Evolutionary conservation across 2,797 vertebrate species (phyloP).

Genomic region (Gorsachius magnificus): DNA sequence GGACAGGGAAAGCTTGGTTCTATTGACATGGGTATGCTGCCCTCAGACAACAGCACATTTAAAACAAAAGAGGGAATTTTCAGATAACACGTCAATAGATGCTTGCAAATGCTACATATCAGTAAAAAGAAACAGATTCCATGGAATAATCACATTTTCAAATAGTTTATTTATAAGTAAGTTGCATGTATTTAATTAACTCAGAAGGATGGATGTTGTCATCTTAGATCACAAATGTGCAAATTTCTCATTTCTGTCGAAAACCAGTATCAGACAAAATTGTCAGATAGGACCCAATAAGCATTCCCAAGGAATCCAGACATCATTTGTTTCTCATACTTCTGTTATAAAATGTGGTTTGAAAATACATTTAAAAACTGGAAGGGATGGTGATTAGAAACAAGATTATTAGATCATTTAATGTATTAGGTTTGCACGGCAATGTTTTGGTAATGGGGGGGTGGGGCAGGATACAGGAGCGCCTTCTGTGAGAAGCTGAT

Average conservation of each 20-base stretch:
- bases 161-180: not conserved
- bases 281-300: not conserved
- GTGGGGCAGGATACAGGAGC: not conserved
- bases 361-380: not conserved
- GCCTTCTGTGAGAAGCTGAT: too few species aligned
- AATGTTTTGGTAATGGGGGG: not conserved
- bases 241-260: not conserved
- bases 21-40: fast-evolving
- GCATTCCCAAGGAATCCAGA: not conserved
- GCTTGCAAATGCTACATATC: not conserved
- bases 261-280: not conserved
- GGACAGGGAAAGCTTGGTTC: not conserved
- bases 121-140: not conserved
- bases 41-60: not conserved
- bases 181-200: not conserved
- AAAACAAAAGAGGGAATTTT: not conserved
- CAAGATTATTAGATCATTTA: not conserved
- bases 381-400: not conserved
- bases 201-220: not conserved
- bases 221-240: not conserved
- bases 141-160: not conserved
- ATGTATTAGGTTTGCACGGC: not conserved
- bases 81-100: not conserved
- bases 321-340: not conserved
- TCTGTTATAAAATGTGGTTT: not conserved